A percentile compares a stretch with the other conserved stretches of the same genome.
phyloP scores from a whole-genome alignment of 2,888 invertebrate species.

The Catocala fraxini region DNA sequence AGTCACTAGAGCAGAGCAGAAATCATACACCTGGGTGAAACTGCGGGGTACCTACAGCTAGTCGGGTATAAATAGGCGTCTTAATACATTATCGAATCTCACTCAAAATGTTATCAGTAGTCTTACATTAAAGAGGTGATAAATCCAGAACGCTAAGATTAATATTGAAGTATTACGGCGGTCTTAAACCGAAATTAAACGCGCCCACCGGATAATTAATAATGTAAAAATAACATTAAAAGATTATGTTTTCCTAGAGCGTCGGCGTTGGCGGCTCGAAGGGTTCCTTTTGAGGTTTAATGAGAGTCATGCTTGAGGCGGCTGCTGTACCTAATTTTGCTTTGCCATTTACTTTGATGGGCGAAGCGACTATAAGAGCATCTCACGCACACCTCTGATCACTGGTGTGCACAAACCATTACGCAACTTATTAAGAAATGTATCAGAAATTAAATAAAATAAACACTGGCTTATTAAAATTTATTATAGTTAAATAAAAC shows the following conservation, averaged over 20 bases:
- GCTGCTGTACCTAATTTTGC: conserved; percentile 46
- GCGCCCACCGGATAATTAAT: conserved; percentile 41
- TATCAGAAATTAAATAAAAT: conserved; percentile 27
- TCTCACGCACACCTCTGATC: conserved; percentile 28
- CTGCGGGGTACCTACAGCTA: too few relatives aligned
- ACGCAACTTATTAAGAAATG: conserved; percentile 12
- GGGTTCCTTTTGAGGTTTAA: conserved; percentile 48
- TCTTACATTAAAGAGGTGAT: conserved; percentile 17
- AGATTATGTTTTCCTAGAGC: conserved; percentile 44
- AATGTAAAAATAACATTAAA: conserved; percentile 48
- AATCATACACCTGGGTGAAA: too few relatives aligned
- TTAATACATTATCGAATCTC: too few relatives aligned
- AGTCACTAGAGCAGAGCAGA: too few relatives aligned
- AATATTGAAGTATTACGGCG: conserved; percentile 23
- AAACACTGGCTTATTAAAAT: conserved; percentile 30
- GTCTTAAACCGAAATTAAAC: conserved; percentile 43
- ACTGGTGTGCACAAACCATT: conserved; percentile 22
- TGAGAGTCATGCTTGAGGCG: conserved; percentile 43
- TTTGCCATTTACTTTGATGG: conserved; percentile 49
- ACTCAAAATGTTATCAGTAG: neutral
- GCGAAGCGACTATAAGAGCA: conserved; percentile 20
- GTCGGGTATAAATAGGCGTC: too few relatives aligned
- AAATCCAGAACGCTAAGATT: conserved; percentile 21
- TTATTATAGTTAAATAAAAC: conserved; percentile 46
- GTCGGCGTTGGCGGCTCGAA: conserved; percentile 18